phyloP scores from a whole-genome alignment of 2,888 invertebrate genomes.

The Parapristionchus giblindavisi region DNA sequence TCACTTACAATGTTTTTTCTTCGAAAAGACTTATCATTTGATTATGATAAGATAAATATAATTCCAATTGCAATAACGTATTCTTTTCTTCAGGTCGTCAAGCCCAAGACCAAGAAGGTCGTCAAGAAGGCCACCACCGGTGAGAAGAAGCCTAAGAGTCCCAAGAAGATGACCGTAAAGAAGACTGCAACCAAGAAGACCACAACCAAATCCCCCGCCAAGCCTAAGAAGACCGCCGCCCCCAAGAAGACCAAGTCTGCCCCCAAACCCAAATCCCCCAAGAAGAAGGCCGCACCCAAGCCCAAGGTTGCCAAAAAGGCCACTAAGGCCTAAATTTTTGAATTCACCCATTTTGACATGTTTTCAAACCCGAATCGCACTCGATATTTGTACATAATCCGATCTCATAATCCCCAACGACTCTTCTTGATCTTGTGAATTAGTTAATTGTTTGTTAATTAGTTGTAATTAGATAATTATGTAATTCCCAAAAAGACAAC shows the following conservation, averaged over 20 bases:
- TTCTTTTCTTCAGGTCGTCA: constrained; percentile 8
- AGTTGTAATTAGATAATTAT: not conserved
- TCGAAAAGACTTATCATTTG: too few species aligned
- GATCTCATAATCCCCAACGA: too few species aligned
- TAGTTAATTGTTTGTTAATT: not conserved
- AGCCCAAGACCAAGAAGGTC: constrained; percentile 23
- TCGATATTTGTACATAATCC: too few species aligned
- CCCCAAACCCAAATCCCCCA: constrained; percentile 33
- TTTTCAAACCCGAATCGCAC: too few species aligned
- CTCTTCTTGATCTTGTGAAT: not conserved
- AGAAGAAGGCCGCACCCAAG: constrained; percentile 28
- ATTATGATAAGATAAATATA: not conserved
- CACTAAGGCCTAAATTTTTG: constrained; percentile 21
- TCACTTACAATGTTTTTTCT: too few species aligned
- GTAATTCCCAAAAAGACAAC: not conserved
- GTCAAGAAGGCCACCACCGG: constrained; percentile 35
- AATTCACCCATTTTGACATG: too few species aligned
- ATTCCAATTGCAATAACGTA: too few species aligned
- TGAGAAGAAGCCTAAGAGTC: constrained; percentile 31
- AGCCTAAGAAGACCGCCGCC: too few species aligned
- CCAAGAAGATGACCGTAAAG: constrained; percentile 43
- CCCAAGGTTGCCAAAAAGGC: constrained; percentile 22
- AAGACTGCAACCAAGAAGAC: too few species aligned
- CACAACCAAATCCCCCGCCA: too few species aligned
- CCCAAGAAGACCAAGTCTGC: constrained; percentile 41